phyloP scores from a whole-genome alignment of 2,113 vertebrate species.

The Castor canadensis region DNA sequence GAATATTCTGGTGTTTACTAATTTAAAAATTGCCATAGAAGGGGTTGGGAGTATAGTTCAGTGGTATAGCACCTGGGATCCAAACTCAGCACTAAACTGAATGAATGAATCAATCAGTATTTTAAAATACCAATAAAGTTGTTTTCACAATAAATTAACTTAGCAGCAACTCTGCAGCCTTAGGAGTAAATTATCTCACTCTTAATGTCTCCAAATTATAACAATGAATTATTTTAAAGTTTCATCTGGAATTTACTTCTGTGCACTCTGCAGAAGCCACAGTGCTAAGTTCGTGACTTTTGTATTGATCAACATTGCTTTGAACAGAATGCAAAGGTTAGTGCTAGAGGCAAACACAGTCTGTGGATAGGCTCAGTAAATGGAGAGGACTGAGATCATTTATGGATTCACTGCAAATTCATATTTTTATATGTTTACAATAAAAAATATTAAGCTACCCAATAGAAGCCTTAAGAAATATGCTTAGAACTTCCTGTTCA shows the following conservation, averaged over 20 bases:
- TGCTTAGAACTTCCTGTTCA: background rate
- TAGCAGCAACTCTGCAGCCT: background rate
- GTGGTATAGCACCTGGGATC: background rate
- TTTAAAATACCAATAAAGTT: background rate
- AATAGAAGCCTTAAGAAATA: background rate
- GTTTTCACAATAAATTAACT: background rate
- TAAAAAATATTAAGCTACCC: background rate
- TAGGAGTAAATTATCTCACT: background rate
- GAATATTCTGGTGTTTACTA: background rate
- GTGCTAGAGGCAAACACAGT: background rate
- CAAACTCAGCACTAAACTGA: background rate
- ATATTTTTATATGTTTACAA: background rate
- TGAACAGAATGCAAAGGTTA: conserved; percentile 12
- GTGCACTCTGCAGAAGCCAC: background rate
- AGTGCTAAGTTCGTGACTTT: background rate
- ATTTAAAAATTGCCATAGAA: background rate
- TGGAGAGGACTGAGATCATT: background rate
- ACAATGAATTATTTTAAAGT: background rate
- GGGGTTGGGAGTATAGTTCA: too few relatives aligned
- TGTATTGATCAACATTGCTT: background rate
- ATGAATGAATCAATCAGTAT: background rate
- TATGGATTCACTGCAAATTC: background rate
- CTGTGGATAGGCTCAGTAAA: background rate
- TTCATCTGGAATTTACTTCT: background rate
- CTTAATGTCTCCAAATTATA: background rate